phyloP scores from a whole-genome alignment of 1,140 invertebrate species.

The Drosophila virilis region DNA sequence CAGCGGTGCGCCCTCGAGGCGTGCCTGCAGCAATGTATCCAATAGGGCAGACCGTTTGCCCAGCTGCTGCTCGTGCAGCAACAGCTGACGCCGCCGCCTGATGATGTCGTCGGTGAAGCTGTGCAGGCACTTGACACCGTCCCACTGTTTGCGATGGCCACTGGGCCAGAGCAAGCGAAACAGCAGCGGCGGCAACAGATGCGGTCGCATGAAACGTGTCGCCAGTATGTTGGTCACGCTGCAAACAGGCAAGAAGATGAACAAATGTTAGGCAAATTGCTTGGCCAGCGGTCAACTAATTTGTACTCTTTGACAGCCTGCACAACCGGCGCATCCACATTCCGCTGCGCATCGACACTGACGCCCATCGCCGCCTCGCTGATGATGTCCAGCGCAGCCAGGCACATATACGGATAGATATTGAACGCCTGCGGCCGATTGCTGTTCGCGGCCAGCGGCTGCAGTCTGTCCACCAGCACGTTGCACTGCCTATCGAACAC shows the following conservation, averaged over 20 bases:
- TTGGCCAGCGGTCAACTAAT: slow-evolving; percentile 15
- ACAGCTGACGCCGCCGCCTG: slow-evolving; percentile 38
- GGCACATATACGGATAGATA: slow-evolving; percentile 54
- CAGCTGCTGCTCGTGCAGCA: background rate
- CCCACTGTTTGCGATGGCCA: slow-evolving; percentile 62
- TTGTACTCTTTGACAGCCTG: slow-evolving; percentile 88
- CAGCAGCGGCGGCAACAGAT: slow-evolving; percentile 64
- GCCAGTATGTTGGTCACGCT: slow-evolving; percentile 67
- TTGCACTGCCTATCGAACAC: slow-evolving; percentile 90
- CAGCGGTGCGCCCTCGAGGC: slow-evolving; percentile 84
- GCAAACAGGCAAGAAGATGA: background rate
- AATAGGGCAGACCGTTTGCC: slow-evolving; percentile 85
- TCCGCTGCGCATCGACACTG: slow-evolving; percentile 89
- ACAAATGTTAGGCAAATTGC: background rate
- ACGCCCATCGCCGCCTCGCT: slow-evolving; percentile 94
- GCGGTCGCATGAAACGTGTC: slow-evolving; percentile 64
- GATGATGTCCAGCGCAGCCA: slow-evolving; percentile 68
- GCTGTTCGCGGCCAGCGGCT: slow-evolving; percentile 79
- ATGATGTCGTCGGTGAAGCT: slow-evolving; percentile 75
- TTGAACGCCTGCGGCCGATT: slow-evolving; percentile 4
- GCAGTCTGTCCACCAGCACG: slow-evolving; percentile 88
- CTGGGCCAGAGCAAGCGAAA: slow-evolving; percentile 60
- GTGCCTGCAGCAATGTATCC: slow-evolving; percentile 88
- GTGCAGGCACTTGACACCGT: slow-evolving; percentile 69
- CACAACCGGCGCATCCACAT: slow-evolving; percentile 89